Evolutionary conservation across 2,888 invertebrate genomes (phyloP), one percentile per base, ranked within the genome.

Genomic region (Trissolcus brochymenae): DNA sequence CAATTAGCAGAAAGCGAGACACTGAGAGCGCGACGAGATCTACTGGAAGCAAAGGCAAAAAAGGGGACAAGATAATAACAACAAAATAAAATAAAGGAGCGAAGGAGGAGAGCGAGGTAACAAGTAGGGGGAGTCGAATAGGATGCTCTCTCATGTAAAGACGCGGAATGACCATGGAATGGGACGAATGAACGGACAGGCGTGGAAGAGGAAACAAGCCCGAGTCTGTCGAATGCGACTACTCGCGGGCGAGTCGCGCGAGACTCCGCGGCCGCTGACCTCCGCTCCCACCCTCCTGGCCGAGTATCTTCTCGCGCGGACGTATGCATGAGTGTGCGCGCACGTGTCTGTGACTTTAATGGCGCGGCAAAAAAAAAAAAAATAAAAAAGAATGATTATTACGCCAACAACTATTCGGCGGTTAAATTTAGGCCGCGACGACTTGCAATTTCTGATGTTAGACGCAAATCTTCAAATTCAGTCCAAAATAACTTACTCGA

Each of bases 231-330:
- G 77, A 77, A 76, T 78, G 77, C 76, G 80, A 81, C 76, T 74
- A 76, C 78, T 82, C 68, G 79, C 80, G 70, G 75, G 76, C 80
- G 80, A 86, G 83, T 83, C 82, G 82, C 83, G 81, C 84, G 83
- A 86, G 86, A 82, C 85, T 86, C 76, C 62, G 61, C 79, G 79
- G 79, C 62, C 76, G 79, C 79, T 80, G 79, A 80, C 76, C 87
- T 87, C 85, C 85, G 78, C 84, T 84, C 84, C 81, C 81, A 79
- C 81, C 80, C 65, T 60, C 67, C 50, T 46, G 64, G 41, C 25
- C 65, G 41, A 59, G 67, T 70, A 76, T 73, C 73, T 70, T 70
- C 62, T 50, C 72, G 46, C 53, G 50, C 57, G 59, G 59, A 61
- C 56, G 57, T 54, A 62, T 55, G 56, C 67, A 55, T 61, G 60